Percentiles rank a stretch among this genome's conserved stretches.
These are phyloP conservation scores for Esox masquinongy DNA, from an alignment of 2,797 vertebrate species.

Conservation along the genomic window DNA sequence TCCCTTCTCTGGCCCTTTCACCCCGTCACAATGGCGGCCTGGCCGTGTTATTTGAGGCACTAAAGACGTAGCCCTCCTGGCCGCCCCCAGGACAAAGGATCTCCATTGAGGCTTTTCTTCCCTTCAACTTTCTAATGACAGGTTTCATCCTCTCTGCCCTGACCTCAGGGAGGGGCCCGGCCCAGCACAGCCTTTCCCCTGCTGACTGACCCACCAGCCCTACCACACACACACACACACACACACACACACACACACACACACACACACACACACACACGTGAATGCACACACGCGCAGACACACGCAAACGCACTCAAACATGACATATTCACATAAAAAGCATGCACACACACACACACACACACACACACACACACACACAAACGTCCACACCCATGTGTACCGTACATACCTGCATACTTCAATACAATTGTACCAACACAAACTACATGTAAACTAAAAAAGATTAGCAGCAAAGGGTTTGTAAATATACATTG, in stretches of 20 bases:
- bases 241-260: constrained; percentile 38
- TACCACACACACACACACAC: constrained; percentile 42
- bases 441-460: neutral
- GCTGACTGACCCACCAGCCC: constrained; percentile 55
- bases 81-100: constrained; percentile 72
- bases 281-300: constrained; percentile 1
- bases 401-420: too few species aligned
- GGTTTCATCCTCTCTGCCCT: constrained; percentile 80
- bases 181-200: constrained; percentile 64
- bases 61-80: constrained; percentile 75
- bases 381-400: constrained; percentile 1
- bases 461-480: neutral
- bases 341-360: constrained; percentile 34
- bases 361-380: constrained; percentile 33
- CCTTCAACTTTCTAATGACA: constrained; percentile 81
- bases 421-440: too few species aligned
- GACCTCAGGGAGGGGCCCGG: constrained; percentile 66
- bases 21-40: constrained; percentile 70
- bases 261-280: constrained; percentile 12
- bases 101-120: constrained; percentile 75
- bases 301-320: constrained; percentile 6
- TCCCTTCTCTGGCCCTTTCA: constrained; percentile 70
- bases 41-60: constrained; percentile 81
- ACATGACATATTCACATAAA: neutral
- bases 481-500: neutral